Conservation (phyloP, 2,797 vertebrate species). For the Tadarida brasiliensis region DNA sequence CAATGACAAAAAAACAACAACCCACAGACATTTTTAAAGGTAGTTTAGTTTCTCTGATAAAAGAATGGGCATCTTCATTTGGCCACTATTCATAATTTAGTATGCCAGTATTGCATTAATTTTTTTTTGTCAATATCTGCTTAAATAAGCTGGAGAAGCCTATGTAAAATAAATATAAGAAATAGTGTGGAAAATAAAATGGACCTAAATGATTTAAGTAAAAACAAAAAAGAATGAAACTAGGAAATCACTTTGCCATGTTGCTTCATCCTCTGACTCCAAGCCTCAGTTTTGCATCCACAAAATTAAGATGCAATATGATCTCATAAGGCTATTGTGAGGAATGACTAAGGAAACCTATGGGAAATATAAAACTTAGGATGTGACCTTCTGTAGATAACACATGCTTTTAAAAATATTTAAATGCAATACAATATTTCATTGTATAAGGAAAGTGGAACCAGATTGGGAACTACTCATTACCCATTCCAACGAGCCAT, state of each 20-base stretch:
- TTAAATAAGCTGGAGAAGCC: neutral
- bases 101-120: neutral
- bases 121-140: neutral
- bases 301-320: neutral
- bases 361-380: neutral
- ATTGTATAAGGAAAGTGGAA: neutral
- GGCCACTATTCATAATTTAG: neutral
- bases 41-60: constrained; percentile 12
- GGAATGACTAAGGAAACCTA: neutral
- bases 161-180: constrained; percentile 32
- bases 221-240: neutral
- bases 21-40: neutral
- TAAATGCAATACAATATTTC: neutral
- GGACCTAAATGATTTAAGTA: neutral
- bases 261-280: neutral
- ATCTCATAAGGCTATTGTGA: neutral
- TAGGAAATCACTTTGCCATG: neutral
- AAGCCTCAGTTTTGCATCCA: neutral
- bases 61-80: neutral
- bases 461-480: neutral
- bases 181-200: neutral
- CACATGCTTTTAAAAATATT: neutral
- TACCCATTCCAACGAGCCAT: neutral
- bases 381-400: neutral
- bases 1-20: neutral